These are phyloP conservation scores for Sorex fumeus DNA, from an alignment of 2,113 vertebrate genomes.

Conservation along the genomic window DNA sequence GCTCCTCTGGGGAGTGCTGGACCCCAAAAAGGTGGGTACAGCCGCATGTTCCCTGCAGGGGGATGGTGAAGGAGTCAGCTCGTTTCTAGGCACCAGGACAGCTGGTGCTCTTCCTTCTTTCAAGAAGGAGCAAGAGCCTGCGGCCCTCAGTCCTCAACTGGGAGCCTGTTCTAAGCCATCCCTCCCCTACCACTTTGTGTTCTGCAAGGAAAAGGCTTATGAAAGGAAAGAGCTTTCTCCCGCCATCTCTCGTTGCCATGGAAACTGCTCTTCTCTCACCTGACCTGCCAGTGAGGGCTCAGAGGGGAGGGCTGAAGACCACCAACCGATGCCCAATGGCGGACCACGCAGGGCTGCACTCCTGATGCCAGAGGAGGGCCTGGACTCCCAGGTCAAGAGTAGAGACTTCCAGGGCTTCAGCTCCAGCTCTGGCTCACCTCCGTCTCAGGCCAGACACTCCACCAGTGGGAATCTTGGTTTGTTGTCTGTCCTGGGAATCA, in stretches of 20 bases:
- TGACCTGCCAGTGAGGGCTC: background rate
- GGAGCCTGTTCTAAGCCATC: background rate
- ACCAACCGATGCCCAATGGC: background rate
- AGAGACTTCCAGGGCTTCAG: background rate
- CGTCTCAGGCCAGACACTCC: background rate
- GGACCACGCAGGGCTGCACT: too few species aligned
- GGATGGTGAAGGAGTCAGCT: background rate
- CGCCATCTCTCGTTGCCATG: slow-evolving; percentile 55
- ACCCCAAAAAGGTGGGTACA: too few species aligned
- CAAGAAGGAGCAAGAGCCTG: background rate
- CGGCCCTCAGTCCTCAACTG: background rate
- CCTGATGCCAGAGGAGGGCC: background rate
- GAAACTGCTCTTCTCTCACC: slow-evolving; percentile 61
- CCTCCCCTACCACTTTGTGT: background rate
- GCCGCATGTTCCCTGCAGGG: background rate
- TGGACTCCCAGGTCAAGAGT: background rate
- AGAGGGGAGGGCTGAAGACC: background rate
- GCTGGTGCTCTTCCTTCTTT: background rate
- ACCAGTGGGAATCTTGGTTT: background rate
- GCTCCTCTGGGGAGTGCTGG: background rate
- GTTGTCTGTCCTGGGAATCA: background rate
- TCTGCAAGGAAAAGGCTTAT: background rate
- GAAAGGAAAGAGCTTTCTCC: slow-evolving; percentile 58
- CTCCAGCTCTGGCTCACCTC: background rate
- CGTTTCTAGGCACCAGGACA: background rate